Evolutionary conservation across 2,797 vertebrate species (phyloP).

Genomic region (Microchirus variegatus): DNA sequence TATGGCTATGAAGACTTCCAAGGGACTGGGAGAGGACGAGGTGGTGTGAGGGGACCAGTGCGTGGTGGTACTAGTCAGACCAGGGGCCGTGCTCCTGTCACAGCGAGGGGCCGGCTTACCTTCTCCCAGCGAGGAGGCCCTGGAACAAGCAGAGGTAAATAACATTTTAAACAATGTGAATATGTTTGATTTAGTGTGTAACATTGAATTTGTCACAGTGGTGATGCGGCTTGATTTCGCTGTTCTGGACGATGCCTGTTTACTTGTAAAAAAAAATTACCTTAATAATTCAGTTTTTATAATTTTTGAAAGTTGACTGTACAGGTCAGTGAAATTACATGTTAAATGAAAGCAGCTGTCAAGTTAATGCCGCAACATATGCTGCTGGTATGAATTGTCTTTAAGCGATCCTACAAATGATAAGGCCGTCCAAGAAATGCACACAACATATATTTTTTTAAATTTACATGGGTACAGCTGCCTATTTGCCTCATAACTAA

Average conservation of each 20-base stretch:
- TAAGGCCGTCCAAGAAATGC: not conserved
- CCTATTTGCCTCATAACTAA: constrained; percentile 42
- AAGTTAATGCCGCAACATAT: not conserved
- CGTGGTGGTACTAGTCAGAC: constrained; percentile 88
- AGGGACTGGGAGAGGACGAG: constrained; percentile 92
- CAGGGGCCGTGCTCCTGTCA: constrained; percentile 81
- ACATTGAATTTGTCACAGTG: not conserved
- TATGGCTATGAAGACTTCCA: constrained; percentile 99
- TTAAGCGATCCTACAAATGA: not conserved
- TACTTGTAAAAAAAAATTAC: not conserved
- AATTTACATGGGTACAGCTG: constrained; percentile 31
- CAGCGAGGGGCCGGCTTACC: constrained; percentile 86
- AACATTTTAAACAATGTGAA: not conserved
- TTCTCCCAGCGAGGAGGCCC: constrained; percentile 95
- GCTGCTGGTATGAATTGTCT: not conserved
- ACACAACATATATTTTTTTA: not conserved
- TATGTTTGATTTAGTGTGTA: not conserved
- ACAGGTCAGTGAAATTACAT: not conserved
- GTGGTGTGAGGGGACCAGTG: constrained; percentile 87
- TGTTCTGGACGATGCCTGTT: not conserved
- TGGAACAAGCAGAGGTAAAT: constrained; percentile 91
- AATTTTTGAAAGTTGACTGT: not conserved
- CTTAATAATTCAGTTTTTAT: too few species aligned
- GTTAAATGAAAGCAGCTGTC: not conserved
- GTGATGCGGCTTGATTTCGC: not conserved